Conservation (phyloP, 2,888 invertebrate species). For the Ormyrus rosae region DNA sequence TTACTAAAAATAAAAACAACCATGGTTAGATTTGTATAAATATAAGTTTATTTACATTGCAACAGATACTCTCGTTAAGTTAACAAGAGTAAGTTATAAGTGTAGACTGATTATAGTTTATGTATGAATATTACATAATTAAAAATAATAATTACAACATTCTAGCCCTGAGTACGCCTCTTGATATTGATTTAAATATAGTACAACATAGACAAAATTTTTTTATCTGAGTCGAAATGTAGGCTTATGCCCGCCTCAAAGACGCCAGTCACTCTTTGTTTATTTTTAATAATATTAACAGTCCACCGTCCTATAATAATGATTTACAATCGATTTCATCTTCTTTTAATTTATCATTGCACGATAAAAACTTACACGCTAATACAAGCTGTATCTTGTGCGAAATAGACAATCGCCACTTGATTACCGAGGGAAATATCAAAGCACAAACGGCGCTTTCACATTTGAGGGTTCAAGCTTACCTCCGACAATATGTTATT, state of each 20-base stretch:
- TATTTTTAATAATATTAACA: constrained; percentile 49
- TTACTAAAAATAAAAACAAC: constrained; percentile 3
- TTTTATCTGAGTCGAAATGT: constrained; percentile 37
- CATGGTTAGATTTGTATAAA: constrained; percentile 69
- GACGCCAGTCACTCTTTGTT: constrained; percentile 43
- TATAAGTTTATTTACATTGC: constrained; percentile 76
- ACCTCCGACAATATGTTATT: constrained; percentile 50
- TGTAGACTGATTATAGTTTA: constrained; percentile 66
- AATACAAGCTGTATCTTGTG: constrained; percentile 56
- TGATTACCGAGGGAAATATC: constrained; percentile 42
- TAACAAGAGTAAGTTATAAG: constrained; percentile 70
- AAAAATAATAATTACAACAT: constrained; percentile 72
- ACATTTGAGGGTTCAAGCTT: constrained; percentile 35
- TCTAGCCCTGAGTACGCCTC: constrained; percentile 64
- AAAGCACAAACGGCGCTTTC: constrained; percentile 49
- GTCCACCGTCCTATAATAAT: constrained; percentile 47
- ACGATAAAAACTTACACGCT: constrained; percentile 59
- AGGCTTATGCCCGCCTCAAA: constrained; percentile 38
- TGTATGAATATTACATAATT: constrained; percentile 68
- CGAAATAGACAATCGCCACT: constrained; percentile 47
- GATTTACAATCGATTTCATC: constrained; percentile 52
- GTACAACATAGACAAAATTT: constrained; percentile 56
- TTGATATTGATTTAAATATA: constrained; percentile 60
- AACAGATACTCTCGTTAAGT: constrained; percentile 71
- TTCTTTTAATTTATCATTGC: constrained; percentile 56